A percentile compares a stretch with the other conserved stretches of the same genome.
Conservation (phyloP, 2,888 invertebrate genomes). For the Dryadula phaetusa region DNA sequence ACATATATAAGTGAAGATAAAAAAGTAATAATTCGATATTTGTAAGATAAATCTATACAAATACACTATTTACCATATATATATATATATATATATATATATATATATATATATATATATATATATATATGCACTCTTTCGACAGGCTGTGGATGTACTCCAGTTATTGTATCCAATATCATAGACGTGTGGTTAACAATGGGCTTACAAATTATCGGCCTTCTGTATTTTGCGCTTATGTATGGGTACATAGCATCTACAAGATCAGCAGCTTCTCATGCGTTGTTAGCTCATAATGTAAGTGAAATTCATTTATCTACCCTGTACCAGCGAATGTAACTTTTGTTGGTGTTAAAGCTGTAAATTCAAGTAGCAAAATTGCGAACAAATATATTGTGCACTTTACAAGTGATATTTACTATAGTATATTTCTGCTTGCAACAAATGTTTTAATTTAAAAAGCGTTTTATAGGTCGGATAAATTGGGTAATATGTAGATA, state of each 20-base stretch:
- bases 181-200: conserved; percentile 63
- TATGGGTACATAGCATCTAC: conserved; percentile 75
- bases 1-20: too few species aligned
- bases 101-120: too few species aligned
- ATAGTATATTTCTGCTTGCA: not conserved
- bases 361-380: not conserved
- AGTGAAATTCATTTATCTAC: conserved; percentile 35
- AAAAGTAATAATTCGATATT: too few species aligned
- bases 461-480: too few species aligned
- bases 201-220: conserved; percentile 61
- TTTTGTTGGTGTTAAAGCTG: not conserved
- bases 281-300: conserved; percentile 72
- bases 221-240: conserved; percentile 76
- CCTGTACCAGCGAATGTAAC: not conserved
- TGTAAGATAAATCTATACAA: too few species aligned
- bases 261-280: conserved; percentile 63
- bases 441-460: too few species aligned
- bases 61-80: too few species aligned
- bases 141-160: conserved; percentile 70
- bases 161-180: conserved; percentile 54
- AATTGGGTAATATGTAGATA: too few species aligned
- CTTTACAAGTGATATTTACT: not conserved
- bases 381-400: not conserved
- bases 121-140: too few species aligned
- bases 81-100: too few species aligned